Conservation (phyloP, 1,140 invertebrate species). For the Caerostris extrusa region DNA sequence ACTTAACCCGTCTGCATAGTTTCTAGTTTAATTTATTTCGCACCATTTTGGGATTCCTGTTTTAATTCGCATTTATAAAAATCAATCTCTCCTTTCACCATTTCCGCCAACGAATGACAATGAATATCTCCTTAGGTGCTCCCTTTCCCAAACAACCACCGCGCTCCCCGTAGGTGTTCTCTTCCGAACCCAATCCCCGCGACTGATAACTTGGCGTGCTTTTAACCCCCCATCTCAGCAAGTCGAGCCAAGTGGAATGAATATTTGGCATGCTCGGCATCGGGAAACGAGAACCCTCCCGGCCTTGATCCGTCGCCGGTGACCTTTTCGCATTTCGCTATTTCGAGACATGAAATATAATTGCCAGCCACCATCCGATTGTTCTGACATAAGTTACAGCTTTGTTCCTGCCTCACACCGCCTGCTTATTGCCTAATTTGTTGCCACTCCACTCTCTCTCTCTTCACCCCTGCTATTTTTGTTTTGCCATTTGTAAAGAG, state of each 20-base stretch:
- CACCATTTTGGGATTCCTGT: no score
- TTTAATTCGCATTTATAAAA: no score
- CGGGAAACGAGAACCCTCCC: background rate
- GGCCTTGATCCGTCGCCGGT: slow-evolving; percentile 50
- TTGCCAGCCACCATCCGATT: slow-evolving; percentile 13
- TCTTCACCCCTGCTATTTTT: background rate
- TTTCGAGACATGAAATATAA: slow-evolving; percentile 52
- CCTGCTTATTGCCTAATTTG: background rate
- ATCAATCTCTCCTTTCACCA: no score
- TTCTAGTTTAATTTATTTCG: no score
- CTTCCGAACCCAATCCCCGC: background rate
- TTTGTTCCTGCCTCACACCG: slow-evolving; percentile 6
- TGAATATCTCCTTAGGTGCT: no score
- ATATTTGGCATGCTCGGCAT: slow-evolving; percentile 52
- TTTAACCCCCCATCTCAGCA: background rate
- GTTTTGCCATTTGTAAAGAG: background rate
- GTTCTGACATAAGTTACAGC: background rate
- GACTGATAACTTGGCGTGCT: slow-evolving; percentile 2
- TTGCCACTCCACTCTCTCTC: slow-evolving; percentile 1
- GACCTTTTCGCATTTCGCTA: slow-evolving; percentile 40
- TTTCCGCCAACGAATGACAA: no score
- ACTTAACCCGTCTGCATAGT: no score
- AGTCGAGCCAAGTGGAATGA: slow-evolving; percentile 55
- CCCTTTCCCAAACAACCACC: no score
- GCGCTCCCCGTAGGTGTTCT: no score